phyloP scores from a whole-genome alignment of 2,888 invertebrate genomes.

The Amiota mariae region DNA sequence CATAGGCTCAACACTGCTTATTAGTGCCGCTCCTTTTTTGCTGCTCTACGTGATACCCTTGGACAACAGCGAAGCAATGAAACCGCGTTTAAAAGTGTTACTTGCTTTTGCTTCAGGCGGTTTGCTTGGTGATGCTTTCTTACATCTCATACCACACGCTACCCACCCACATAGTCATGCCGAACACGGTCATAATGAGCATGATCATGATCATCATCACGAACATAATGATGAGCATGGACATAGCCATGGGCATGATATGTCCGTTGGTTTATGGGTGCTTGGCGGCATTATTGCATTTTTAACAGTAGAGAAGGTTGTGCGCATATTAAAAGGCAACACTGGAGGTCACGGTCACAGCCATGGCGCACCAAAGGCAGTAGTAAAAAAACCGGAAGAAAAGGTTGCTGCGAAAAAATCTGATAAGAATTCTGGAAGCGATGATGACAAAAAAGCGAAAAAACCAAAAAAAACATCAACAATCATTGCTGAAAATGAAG shows the following conservation, averaged over 20 bases:
- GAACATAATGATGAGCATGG: constrained; percentile 75
- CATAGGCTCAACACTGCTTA: constrained; percentile 90
- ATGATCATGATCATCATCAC: constrained; percentile 71
- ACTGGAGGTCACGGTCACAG: constrained; percentile 75
- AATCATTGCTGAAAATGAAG: constrained; percentile 58
- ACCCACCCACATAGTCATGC: constrained; percentile 77
- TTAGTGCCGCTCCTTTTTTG: constrained; percentile 95
- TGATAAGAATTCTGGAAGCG: constrained; percentile 42
- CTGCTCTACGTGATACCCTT: constrained; percentile 94
- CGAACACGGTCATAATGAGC: constrained; percentile 60
- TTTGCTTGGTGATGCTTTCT: constrained; percentile 96
- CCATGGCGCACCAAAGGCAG: constrained; percentile 50
- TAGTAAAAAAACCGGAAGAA: neutral
- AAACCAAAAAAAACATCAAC: constrained; percentile 59
- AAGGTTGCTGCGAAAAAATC: neutral
- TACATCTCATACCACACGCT: constrained; percentile 98
- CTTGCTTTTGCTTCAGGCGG: constrained; percentile 96
- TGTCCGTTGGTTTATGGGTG: constrained; percentile 95
- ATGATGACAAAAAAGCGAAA: constrained; percentile 58
- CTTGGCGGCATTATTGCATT: constrained; percentile 94
- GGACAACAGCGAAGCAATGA: constrained; percentile 87
- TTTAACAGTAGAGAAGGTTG: constrained; percentile 93
- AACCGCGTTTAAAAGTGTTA: constrained; percentile 90
- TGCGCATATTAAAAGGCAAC: constrained; percentile 89
- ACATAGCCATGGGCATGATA: constrained; percentile 82